Conservation (phyloP, 2,888 invertebrate species). For the Drosophila mettleri region DNA sequence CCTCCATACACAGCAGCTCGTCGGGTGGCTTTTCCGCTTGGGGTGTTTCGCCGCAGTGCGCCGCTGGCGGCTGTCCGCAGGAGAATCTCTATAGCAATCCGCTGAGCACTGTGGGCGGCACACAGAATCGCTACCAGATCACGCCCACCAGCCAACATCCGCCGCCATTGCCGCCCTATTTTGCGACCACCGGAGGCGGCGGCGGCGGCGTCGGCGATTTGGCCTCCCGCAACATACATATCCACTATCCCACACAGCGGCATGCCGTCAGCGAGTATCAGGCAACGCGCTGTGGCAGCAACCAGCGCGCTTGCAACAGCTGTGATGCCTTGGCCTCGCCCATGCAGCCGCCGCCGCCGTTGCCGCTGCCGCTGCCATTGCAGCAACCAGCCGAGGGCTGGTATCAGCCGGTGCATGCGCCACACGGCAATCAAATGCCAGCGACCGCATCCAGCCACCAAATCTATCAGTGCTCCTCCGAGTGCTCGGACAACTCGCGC, state of each 20-base stretch:
- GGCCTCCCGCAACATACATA: conserved; percentile 83
- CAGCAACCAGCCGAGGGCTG: conserved; percentile 78
- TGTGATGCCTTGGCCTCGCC: conserved; percentile 85
- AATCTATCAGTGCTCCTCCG: conserved; percentile 85
- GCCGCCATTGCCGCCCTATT: conserved; percentile 84
- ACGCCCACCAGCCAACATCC: conserved; percentile 85
- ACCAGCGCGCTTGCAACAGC: conserved; percentile 84
- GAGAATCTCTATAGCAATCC: conserved; percentile 85
- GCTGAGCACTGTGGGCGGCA: conserved; percentile 75
- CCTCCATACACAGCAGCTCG: conserved; percentile 85
- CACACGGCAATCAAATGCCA: conserved; percentile 66
- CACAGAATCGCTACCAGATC: conserved; percentile 85
- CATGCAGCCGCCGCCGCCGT: conserved; percentile 83
- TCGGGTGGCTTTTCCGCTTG: conserved; percentile 85
- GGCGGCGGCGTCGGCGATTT: conserved; percentile 67
- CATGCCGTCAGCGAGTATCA: conserved; percentile 85
- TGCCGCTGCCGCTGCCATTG: conserved; percentile 82
- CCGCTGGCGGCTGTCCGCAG: conserved; percentile 70
- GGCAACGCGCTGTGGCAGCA: conserved; percentile 83
- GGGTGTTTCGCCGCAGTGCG: conserved; percentile 84
- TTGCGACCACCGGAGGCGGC: conserved; percentile 71
- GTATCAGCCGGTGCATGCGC: conserved; percentile 83
- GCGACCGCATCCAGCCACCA: conserved; percentile 82
- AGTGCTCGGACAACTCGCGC: conserved; percentile 85
- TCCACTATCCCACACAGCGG: conserved; percentile 84